Conservation (phyloP, 2,888 invertebrate species). For the Pristionchus maxplancki region DNA sequence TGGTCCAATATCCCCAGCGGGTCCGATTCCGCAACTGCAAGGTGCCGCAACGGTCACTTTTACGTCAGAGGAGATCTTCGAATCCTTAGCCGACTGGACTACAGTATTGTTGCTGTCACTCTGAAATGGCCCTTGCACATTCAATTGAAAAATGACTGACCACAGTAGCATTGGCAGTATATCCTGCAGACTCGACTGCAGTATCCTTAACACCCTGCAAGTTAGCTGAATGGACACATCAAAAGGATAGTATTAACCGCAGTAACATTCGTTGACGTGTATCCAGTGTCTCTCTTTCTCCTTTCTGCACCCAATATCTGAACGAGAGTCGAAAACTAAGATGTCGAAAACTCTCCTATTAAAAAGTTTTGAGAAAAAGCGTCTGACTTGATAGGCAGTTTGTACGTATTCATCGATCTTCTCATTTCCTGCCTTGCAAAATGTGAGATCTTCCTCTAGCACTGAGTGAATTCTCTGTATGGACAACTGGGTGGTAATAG, state of each 20-base stretch:
- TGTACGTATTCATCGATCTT: background rate
- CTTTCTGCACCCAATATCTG: background rate
- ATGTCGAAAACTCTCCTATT: background rate
- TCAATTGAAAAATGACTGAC: background rate
- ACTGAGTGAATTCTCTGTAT: background rate
- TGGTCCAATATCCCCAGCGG: background rate
- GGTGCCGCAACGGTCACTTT: background rate
- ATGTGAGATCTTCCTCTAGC: constrained; percentile 11
- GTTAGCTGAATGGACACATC: background rate
- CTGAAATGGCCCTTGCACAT: background rate
- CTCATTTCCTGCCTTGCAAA: background rate
- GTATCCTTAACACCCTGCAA: background rate
- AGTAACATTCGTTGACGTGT: background rate
- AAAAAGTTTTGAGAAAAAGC: background rate
- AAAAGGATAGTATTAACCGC: background rate
- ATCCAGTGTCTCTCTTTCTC: constrained; percentile 15
- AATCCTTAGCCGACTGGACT: background rate
- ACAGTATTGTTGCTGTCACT: background rate
- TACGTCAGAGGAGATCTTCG: background rate
- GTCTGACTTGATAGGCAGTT: constrained; percentile 16
- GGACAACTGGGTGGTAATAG: background rate
- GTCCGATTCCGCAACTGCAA: constrained; percentile 35
- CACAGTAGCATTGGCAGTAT: background rate
- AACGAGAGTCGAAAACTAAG: no score
- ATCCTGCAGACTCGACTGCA: background rate